Evolutionary conservation across 2,113 vertebrate genomes (phyloP), one percentile per base, ranked within the genome.

Genomic region (Corynorhinus townsendii): DNA sequence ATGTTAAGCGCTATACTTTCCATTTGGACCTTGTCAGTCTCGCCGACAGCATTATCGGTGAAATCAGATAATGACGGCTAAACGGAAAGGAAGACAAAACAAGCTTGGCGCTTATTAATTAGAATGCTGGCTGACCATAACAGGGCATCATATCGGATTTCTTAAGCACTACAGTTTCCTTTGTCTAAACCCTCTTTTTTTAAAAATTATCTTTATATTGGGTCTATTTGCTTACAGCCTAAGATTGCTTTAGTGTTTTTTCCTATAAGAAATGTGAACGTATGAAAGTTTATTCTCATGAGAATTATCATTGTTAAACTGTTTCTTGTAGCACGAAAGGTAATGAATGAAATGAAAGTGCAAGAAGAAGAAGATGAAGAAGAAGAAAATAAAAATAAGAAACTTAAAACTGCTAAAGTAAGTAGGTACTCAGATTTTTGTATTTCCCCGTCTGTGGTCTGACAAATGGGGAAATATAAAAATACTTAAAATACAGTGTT

Each of bases 281-380:
- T 30, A 7, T 87, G n/a, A 43, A 64, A 81, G n/a, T 66, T 54
- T 45, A 66, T 86, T 92, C 59, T 38, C 45, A 26, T 85, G 69
- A 96, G 88, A 71, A 95, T 84, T 38, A 54, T 59, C 68, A 88
- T 22, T 88, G 47, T 89, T 91, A 56, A 91, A 91, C 84, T 94
- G 11, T 59, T 97, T 91, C 95, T 97, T 96, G 38, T 2, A 93
- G 97, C 96, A 62, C 98, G 97, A 62, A 98, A 97, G 84, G 85
- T 52, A 91, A 86, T 86, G 38, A 98, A 97, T 82, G 85, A 47
- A 91, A 86, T 86, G 38, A 84, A 11, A 91, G 93, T 62, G 49
- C 49, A 91, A 79, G 97, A 15, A 71, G 35, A 76, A 95, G 19
- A 59, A 64, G 79, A 96, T 83, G 95, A 97, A 43, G 97, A 96